Conservation (phyloP, 2,113 vertebrate species). For the Saccopteryx leptura region DNA sequence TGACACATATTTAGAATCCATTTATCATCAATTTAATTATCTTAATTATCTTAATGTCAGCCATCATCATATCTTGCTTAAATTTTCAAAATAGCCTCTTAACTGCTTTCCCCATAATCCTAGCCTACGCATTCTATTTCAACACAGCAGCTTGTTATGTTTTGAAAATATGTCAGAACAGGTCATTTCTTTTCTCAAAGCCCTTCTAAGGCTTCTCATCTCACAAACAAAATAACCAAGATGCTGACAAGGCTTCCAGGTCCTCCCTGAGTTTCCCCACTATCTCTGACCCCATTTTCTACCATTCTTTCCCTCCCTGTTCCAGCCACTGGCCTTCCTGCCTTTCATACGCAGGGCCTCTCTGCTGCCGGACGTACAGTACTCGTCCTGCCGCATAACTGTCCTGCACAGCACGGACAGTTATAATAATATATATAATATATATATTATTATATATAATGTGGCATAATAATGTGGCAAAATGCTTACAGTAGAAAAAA, state of each 20-base stretch:
- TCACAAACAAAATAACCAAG: neutral
- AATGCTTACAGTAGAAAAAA: neutral
- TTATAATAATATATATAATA: too few relatives aligned
- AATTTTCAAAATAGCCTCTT: constrained; percentile 16
- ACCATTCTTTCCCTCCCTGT: neutral
- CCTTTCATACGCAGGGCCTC: neutral
- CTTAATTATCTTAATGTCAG: neutral
- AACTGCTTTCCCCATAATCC: neutral
- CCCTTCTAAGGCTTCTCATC: neutral
- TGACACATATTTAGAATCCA: neutral
- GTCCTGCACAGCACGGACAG: neutral
- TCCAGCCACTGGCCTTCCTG: neutral
- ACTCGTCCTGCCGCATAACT: too few relatives aligned
- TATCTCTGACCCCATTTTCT: neutral
- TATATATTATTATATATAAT: too few relatives aligned
- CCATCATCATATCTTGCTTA: neutral
- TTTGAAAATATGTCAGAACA: neutral
- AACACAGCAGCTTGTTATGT: neutral
- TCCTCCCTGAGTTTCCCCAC: neutral
- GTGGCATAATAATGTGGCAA: neutral
- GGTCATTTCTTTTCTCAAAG: neutral
- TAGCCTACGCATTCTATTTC: neutral
- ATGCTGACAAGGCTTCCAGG: neutral
- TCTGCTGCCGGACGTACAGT: neutral
- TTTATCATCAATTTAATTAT: neutral